These are phyloP conservation scores for Nasonia giraulti DNA, from an alignment of 1,140 invertebrate species.

Conservation along the genomic window DNA sequence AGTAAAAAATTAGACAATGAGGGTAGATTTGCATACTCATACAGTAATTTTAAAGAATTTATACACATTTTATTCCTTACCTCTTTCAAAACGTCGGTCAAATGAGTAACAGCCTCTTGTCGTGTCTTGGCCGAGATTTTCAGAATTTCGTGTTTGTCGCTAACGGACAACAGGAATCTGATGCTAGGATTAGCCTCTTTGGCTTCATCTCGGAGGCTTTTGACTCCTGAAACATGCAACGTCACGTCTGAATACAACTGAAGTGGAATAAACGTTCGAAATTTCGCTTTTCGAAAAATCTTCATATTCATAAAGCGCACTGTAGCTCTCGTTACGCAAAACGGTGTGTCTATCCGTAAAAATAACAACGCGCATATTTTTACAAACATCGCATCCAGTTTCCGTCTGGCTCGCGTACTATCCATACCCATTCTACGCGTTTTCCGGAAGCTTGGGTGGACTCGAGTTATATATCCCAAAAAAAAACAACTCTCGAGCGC, in stretches of 20 bases:
- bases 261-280: not conserved
- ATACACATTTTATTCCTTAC: conserved; percentile 53
- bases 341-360: too few species aligned
- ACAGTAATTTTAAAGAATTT: not conserved
- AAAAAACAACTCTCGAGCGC: not conserved
- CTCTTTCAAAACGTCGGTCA: conserved; percentile 61
- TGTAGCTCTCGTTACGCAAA: too few species aligned
- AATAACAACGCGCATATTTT: too few species aligned
- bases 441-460: too few species aligned
- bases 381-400: not conserved
- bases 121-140: conserved; percentile 59
- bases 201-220: conserved; percentile 57
- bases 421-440: too few species aligned
- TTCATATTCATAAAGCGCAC: not conserved
- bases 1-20: too few species aligned
- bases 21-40: too few species aligned
- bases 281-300: not conserved
- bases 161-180: conserved; percentile 64
- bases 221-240: conserved; percentile 61
- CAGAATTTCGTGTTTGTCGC: conserved; percentile 59
- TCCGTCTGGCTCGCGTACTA: not conserved
- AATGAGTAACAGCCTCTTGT: conserved; percentile 58
- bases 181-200: conserved; percentile 64
- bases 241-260: not conserved
- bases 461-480: too few species aligned